A percentile compares a stretch with the other conserved stretches of the same genome.
These are phyloP conservation scores for Anolis sagrei DNA, from an alignment of 2,113 vertebrate species.

Conservation along the genomic window DNA sequence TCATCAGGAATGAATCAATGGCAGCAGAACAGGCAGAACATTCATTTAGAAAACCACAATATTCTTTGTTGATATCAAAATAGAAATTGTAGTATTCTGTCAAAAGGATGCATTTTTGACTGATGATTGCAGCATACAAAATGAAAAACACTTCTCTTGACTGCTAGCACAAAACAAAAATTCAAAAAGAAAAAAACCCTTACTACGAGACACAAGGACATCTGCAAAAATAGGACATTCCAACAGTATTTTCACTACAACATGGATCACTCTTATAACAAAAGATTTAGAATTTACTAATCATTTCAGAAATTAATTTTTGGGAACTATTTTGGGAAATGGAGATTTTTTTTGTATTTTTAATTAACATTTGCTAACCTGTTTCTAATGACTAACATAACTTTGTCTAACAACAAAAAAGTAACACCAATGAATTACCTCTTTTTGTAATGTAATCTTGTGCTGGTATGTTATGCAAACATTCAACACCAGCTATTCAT, in stretches of 20 bases:
- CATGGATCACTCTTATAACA: no score
- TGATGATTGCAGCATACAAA: slow-evolving; percentile 11
- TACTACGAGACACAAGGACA: neutral
- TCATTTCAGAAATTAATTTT: no score
- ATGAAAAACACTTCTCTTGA: neutral
- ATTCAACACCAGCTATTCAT: no score
- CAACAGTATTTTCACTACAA: neutral
- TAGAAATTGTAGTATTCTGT: slow-evolving; percentile 3
- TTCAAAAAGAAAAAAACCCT: neutral
- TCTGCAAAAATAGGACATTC: neutral
- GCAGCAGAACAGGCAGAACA: neutral
- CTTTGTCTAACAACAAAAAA: no score
- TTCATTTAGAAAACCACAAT: neutral
- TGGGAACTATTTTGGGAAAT: no score
- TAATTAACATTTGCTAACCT: no score
- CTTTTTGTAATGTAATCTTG: no score
- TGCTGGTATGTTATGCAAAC: no score
- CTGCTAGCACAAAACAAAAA: neutral
- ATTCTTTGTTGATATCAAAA: slow-evolving; percentile 36
- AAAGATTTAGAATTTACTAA: no score
- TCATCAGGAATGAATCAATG: neutral
- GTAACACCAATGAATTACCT: no score
- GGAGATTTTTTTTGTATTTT: no score
- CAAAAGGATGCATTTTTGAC: slow-evolving; percentile 2
- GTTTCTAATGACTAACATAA: no score